Percentiles rank a stretch among this genome's conserved stretches.
These are phyloP conservation scores for Ectemnius lituratus DNA, from an alignment of 2,888 invertebrate species.

Conservation along the genomic window DNA sequence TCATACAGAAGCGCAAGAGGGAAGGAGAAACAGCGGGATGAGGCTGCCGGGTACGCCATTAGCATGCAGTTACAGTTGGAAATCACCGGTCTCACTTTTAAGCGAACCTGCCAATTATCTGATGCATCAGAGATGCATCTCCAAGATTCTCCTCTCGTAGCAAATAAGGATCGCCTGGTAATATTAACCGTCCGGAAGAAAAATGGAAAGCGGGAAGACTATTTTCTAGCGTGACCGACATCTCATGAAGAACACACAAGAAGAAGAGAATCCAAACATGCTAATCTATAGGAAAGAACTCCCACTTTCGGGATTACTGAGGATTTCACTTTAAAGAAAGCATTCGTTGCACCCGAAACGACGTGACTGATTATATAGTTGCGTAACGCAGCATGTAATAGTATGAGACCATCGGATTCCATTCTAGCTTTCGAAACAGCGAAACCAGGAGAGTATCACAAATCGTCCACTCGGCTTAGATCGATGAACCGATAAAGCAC, in stretches of 20 bases:
- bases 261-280: too few species aligned
- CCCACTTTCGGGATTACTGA: too few species aligned
- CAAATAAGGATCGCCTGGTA: background rate
- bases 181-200: background rate
- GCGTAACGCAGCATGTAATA: too few species aligned
- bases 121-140: background rate
- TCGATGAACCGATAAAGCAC: too few species aligned
- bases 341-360: too few species aligned
- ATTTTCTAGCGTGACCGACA: background rate
- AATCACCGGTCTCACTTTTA: background rate
- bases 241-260: background rate
- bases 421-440: too few species aligned
- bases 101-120: background rate
- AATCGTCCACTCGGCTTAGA: too few species aligned
- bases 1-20: background rate
- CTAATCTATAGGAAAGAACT: too few species aligned
- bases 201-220: background rate
- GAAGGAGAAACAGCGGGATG: background rate
- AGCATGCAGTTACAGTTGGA: slow-evolving; percentile 2
- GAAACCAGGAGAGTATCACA: too few species aligned
- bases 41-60: background rate
- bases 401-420: too few species aligned
- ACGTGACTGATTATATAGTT: too few species aligned
- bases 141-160: background rate
- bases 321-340: too few species aligned